Conservation (phyloP, 1,140 invertebrate species). For the fruit fly (Drosophila melanogaster) region Release_6_plus_ISO1_MT NT_033777.3:29193001-29193500, state of each 20-base stretch:
- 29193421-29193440: constrained; percentile 1
- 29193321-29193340: background rate
- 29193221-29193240: constrained; percentile 60
- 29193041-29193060: no score
- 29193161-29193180: constrained; percentile 69
- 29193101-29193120: no score
- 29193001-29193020: no score
- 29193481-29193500: constrained; percentile 41
- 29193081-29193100: no score
- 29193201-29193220: constrained; percentile 57
- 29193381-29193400: constrained; percentile 61
- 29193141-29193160: constrained; percentile 67
- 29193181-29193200: constrained; percentile 63
- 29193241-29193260: constrained; percentile 7
- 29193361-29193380: constrained; percentile 80
- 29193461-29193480: constrained; percentile 22
- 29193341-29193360: constrained; percentile 73
- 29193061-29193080: no score
- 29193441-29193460: background rate
- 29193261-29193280: constrained; percentile 26
- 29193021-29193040: no score
- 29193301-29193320: constrained; percentile 25
- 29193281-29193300: background rate
- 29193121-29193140: constrained; percentile 9
- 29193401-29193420: constrained; percentile 22